phyloP scores from a whole-genome alignment of 1,140 invertebrate species.

The Carposina sasakii region DNA sequence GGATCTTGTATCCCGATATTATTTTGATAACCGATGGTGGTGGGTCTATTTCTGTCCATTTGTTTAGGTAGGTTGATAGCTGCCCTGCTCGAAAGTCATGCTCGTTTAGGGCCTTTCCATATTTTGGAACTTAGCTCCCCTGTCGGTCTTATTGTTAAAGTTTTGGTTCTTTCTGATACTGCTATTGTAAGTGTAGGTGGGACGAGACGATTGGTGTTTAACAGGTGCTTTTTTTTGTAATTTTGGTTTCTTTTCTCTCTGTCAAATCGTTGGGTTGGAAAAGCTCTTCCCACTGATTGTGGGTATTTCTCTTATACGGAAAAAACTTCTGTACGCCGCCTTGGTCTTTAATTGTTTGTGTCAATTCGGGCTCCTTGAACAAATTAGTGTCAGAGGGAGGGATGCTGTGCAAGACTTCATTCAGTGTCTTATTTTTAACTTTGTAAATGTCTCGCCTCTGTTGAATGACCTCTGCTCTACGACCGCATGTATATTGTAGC shows the following conservation, averaged over 20 bases:
- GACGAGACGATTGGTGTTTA: background rate
- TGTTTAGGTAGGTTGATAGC: background rate
- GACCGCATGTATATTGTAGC: constrained; percentile 8
- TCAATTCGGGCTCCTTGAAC: constrained; percentile 1
- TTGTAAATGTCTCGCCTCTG: constrained; percentile 1
- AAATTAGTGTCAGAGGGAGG: constrained; percentile 4
- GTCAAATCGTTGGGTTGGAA: background rate
- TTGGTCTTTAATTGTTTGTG: constrained; percentile 4
- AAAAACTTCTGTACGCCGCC: constrained; percentile 9
- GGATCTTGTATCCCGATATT: constrained; percentile 11
- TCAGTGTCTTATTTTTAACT: background rate
- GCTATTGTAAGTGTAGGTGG: background rate
- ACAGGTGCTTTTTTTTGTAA: background rate
- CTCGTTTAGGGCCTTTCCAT: constrained; percentile 1
- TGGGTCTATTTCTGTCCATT: constrained; percentile 3
- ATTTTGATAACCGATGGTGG: constrained; percentile 2
- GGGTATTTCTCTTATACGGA: constrained; percentile 8
- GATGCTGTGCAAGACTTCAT: constrained; percentile 6
- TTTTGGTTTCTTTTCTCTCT: background rate
- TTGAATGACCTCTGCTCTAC: constrained; percentile 3
- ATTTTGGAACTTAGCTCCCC: background rate
- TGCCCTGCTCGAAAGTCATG: constrained; percentile 7
- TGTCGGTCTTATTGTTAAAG: no score
- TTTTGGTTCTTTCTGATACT: background rate
- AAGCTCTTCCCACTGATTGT: background rate